Conservation (phyloP, 2,888 invertebrate genomes). For the Mechanitis messenoides region DNA sequence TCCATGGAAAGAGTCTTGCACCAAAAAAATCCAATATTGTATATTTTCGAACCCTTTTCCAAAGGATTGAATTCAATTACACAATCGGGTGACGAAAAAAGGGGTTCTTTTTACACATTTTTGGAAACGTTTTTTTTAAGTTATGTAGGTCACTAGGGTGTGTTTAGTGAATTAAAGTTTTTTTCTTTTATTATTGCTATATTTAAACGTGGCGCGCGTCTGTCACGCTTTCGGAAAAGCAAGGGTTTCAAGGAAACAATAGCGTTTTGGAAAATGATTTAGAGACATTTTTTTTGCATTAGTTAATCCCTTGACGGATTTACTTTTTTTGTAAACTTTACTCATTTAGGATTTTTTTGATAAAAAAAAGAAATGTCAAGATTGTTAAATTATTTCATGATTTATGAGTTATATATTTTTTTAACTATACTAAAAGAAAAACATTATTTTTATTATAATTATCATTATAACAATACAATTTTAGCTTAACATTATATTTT, state of each 20-base stretch:
- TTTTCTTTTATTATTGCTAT: constrained; percentile 41
- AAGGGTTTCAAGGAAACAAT: constrained; percentile 72
- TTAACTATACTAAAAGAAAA: background rate
- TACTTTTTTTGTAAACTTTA: constrained; percentile 45
- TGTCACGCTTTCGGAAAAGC: constrained; percentile 59
- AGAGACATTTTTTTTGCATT: constrained; percentile 48
- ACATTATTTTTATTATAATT: too few relatives aligned
- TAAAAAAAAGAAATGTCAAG: constrained; percentile 49
- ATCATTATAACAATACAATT: too few relatives aligned
- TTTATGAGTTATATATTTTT: constrained; percentile 47
- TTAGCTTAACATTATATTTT: too few relatives aligned
- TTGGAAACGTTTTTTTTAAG: constrained; percentile 54
- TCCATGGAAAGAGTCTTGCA: constrained; percentile 38
- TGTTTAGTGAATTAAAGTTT: constrained; percentile 59
- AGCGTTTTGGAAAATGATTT: constrained; percentile 70
- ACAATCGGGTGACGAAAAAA: constrained; percentile 44
- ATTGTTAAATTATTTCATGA: constrained; percentile 51
- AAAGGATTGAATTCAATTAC: constrained; percentile 75
- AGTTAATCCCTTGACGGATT: constrained; percentile 53
- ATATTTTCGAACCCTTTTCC: constrained; percentile 72
- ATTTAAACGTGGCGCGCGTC: constrained; percentile 60
- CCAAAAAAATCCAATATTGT: constrained; percentile 59
- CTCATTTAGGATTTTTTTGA: constrained; percentile 41
- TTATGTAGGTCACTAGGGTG: constrained; percentile 69
- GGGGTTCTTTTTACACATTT: constrained; percentile 63